phyloP scores from a whole-genome alignment of 1,140 invertebrate species.

The Papilio dardanus region DNA sequence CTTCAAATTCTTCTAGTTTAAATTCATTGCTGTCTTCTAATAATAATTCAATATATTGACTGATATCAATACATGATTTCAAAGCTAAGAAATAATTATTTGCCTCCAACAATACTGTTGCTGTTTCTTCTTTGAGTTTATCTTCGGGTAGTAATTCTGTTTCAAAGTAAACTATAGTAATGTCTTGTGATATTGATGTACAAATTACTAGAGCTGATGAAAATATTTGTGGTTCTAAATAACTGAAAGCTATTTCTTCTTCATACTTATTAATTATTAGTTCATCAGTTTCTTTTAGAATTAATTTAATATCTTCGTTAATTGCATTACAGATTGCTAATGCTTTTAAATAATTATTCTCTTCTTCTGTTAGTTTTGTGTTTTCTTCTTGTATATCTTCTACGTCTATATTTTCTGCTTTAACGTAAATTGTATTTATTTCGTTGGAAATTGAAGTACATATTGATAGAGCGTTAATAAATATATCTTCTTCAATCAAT shows the following conservation, averaged over 20 bases:
- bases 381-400: constrained; percentile 4
- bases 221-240: constrained; percentile 22
- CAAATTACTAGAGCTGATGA: not conserved
- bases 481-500: not conserved
- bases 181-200: not conserved
- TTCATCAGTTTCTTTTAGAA: not conserved
- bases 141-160: not conserved
- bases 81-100: no score
- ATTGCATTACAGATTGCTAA: not conserved
- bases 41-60: not conserved
- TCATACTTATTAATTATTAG: not conserved
- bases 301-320: not conserved
- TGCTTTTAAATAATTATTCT: not conserved
- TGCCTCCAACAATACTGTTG: no score
- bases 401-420: not conserved
- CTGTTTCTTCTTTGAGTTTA: no score
- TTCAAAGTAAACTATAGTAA: not conserved
- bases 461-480: not conserved
- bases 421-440: not conserved
- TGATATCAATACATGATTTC: no score
- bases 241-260: not conserved
- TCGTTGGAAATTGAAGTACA: not conserved
- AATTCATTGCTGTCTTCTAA: not conserved
- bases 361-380: not conserved
- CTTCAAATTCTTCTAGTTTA: not conserved